These are phyloP conservation scores for Didymodactylos carnosus DNA, from an alignment of 2,888 invertebrate species.

Conservation along the genomic window DNA sequence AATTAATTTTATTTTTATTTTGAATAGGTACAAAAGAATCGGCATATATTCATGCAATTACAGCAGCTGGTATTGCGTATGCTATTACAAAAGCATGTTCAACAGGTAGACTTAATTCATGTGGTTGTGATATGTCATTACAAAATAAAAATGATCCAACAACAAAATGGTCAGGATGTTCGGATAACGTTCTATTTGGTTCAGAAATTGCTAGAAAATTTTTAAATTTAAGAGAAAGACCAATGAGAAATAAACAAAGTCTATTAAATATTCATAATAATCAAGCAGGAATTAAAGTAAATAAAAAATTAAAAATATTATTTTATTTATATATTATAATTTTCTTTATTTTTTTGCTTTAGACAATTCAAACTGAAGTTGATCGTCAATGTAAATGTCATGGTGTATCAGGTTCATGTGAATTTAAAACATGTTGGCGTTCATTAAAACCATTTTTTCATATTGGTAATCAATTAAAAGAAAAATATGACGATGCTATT, in stretches of 20 bases:
- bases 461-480: slow-evolving; percentile 53
- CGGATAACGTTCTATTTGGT: slow-evolving; percentile 56
- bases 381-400: slow-evolving; percentile 76
- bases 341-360: slow-evolving; percentile 16
- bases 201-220: slow-evolving; percentile 66
- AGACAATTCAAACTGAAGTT: slow-evolving; percentile 47
- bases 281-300: slow-evolving; percentile 66
- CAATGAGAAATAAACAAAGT: slow-evolving; percentile 39
- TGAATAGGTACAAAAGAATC: slow-evolving; percentile 62
- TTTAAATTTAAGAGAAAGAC: slow-evolving; percentile 59
- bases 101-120: slow-evolving; percentile 53
- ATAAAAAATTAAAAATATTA: slow-evolving; percentile 18
- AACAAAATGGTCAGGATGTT: slow-evolving; percentile 73
- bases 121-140: slow-evolving; percentile 65
- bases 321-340: not conserved
- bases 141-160: slow-evolving; percentile 46
- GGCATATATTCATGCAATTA: slow-evolving; percentile 67
- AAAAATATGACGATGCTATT: slow-evolving; percentile 66
- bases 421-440: slow-evolving; percentile 70
- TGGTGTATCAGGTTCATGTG: slow-evolving; percentile 77
- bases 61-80: slow-evolving; percentile 69
- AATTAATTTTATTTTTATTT: slow-evolving; percentile 1
- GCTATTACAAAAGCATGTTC: slow-evolving; percentile 62
- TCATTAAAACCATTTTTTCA: slow-evolving; percentile 54
- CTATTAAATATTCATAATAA: slow-evolving; percentile 78